These are phyloP conservation scores for Ibycter americanus DNA, from an alignment of 2,797 vertebrate species.

Conservation along the genomic window DNA sequence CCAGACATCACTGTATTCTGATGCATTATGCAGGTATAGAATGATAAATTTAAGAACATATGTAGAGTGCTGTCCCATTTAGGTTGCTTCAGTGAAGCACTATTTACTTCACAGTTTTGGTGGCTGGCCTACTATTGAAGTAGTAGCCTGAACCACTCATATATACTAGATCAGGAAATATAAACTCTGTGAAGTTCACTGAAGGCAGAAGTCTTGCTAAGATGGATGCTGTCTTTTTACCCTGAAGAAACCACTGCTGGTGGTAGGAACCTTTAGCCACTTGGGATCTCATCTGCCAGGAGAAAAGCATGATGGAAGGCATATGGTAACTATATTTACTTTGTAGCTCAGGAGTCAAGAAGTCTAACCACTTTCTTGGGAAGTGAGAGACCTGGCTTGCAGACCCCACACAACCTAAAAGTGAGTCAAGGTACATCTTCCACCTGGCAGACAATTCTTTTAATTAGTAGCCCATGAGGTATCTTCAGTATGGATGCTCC, in stretches of 20 bases:
- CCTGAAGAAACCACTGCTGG: not conserved
- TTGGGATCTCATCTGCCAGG: not conserved
- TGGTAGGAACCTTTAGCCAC: not conserved
- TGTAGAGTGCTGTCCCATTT: not conserved
- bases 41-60: not conserved
- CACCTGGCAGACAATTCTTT: not conserved
- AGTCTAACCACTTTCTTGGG: not conserved
- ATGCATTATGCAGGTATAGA: not conserved
- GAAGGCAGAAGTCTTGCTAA: not conserved
- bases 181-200: not conserved
- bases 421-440: not conserved
- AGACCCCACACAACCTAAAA: not conserved
- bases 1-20: not conserved
- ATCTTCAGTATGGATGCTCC: not conserved
- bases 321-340: not conserved
- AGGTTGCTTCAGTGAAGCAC: not conserved
- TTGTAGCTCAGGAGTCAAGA: not conserved
- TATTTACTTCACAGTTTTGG: not conserved
- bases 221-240: not conserved
- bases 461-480: not conserved
- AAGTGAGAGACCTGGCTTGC: not conserved
- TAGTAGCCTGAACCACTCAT: not conserved
- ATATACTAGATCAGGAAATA: not conserved
- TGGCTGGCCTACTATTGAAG: not conserved
- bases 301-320: not conserved